Percentiles rank a stretch among this genome's conserved stretches.
Conservation (phyloP, 2,113 vertebrate genomes). For the Callithrix jacchus region DNA sequence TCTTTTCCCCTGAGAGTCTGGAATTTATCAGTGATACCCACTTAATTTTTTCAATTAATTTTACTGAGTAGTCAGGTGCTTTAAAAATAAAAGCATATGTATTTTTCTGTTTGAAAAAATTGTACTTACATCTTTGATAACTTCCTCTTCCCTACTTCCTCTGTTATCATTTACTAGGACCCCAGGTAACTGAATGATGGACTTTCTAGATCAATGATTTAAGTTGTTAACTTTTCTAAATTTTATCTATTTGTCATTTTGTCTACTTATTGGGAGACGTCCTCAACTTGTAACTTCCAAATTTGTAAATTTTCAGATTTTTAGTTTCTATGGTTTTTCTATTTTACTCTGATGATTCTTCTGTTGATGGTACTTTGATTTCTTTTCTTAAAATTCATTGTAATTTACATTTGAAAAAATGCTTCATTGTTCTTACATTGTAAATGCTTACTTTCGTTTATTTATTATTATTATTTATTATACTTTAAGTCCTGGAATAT, state of each 20-base stretch:
- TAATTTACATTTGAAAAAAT: background rate
- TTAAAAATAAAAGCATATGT: background rate
- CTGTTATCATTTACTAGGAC: background rate
- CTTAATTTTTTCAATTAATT: background rate
- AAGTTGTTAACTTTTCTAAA: background rate
- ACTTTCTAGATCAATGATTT: background rate
- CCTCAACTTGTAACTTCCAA: background rate
- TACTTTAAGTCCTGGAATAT: too few relatives aligned
- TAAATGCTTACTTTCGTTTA: background rate
- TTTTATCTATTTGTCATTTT: background rate
- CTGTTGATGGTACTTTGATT: background rate
- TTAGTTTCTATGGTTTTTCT: background rate
- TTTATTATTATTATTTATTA: too few relatives aligned
- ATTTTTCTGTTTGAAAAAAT: background rate
- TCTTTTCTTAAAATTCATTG: background rate
- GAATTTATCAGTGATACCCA: background rate
- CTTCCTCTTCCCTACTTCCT: background rate
- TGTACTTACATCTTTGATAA: background rate
- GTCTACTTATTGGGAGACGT: background rate
- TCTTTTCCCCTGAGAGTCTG: background rate
- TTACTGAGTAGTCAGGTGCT: background rate
- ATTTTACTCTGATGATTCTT: background rate
- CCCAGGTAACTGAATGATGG: background rate
- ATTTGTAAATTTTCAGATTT: background rate
- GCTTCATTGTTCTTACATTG: background rate